Evolutionary conservation across 1,140 invertebrate species (phyloP), one percentile per base, ranked within the genome.

Genomic region (Drosophila malerkotliana): DNA sequence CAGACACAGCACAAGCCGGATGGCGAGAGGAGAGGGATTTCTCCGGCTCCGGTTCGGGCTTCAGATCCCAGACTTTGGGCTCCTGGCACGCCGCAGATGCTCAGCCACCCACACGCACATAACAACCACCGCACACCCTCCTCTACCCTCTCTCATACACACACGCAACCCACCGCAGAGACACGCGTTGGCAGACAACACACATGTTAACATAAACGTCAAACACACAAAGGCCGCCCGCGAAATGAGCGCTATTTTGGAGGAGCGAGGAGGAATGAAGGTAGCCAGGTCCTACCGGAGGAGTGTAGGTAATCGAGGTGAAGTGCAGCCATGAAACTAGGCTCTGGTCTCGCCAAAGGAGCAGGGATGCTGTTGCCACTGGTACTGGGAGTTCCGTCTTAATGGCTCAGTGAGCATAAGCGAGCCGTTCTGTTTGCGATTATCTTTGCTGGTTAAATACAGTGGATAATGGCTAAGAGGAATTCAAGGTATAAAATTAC

Each of bases 171-270:
- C 47, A 52, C 60, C 63, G 49, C 74, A 69, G 69, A 79, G 72
- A 68, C 75, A 87, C 78, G 79, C 82, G 63, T 76, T 56, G 61
- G 59, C 75, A 82, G 78, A 76, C 73, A 87, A 81, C 82, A 88
- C 76, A 87, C 76, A 87, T 87, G 83, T 87, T 88, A 88, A 88
- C 83, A 87, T 87, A 88, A 87, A 87, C 83, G 83, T 83, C 83
- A 87, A 87, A 88, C 83, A 87, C 83, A 83, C 83, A 87, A 82
- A 88, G 79, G 71, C 54, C 56, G 59, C 18, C 34, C 41, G 56
- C 73, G 58, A 60, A 49, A 47, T 28, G 57, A 37, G 53, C 39
- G 5, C 26, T 32, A 37, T 32, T 14, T 10, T 41, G 15, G 37
- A 15, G 47, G 51, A 10, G 1, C n/a, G 12, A 4, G n/a, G 34